phyloP scores from a whole-genome alignment of 2,888 invertebrate species.

The Microplitis manilae region DNA sequence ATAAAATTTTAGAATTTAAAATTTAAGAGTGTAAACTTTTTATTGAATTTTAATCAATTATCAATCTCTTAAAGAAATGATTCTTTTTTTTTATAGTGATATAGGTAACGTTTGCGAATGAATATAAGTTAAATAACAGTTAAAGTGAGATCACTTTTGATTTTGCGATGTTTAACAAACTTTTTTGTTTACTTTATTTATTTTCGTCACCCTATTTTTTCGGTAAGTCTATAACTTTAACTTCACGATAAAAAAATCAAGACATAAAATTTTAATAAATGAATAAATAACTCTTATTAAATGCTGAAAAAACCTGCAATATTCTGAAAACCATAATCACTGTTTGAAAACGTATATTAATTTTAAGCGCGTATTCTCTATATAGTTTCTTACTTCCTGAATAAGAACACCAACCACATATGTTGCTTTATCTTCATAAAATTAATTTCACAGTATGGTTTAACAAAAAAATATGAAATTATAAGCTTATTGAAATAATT shows the following conservation, averaged over 20 bases:
- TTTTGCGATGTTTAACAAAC: slow-evolving; percentile 68
- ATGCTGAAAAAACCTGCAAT: neutral
- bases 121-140: slow-evolving; percentile 11
- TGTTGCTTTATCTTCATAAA: too few relatives aligned
- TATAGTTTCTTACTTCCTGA: too few relatives aligned
- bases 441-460: neutral
- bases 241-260: neutral
- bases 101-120: slow-evolving; percentile 20
- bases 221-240: slow-evolving; percentile 56
- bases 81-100: neutral
- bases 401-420: too few relatives aligned
- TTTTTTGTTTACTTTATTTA: slow-evolving; percentile 63
- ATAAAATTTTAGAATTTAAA: neutral
- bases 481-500: neutral
- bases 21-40: neutral
- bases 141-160: slow-evolving; percentile 27
- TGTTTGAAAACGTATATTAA: too few relatives aligned
- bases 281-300: too few relatives aligned
- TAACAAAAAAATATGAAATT: neutral
- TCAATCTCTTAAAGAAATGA: neutral
- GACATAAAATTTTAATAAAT: neutral
- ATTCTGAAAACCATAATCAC: too few relatives aligned
- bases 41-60: neutral
- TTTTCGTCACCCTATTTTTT: slow-evolving; percentile 62
- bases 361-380: too few relatives aligned